Base-by-base conservation (phyloP, 2,797 vertebrate genomes). In the Buphagus erythrorhynchus region DNA sequence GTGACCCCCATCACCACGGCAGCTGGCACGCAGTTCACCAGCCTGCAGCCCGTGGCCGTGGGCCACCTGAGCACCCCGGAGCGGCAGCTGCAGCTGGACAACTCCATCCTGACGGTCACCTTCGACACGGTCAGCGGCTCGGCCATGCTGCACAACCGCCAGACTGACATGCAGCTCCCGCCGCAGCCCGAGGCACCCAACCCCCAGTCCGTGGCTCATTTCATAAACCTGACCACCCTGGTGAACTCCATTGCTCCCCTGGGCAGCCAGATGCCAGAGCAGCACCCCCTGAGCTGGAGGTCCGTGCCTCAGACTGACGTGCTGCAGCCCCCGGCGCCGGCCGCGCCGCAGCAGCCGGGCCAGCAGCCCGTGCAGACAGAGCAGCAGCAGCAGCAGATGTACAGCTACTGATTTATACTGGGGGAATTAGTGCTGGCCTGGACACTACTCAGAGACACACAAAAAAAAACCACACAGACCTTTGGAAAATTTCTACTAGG, bases 41-140 rank as follows among this genome's bases (percentile, higher is more conserved):
- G 97, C 95, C 98, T 99, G 52, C 99, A 99, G 97, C 99, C 99
- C 0, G 99, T 99, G 19, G 98, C 99, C 0, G 98, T 99, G 36
- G 98, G 99, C 52, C 99, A 99, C 94, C 98, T 99, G 81, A 96
- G 98, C 1, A 71, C 98, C 65, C 97, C 98, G 0, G 99, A 99
- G 48, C 98, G 99, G 28, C 98, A 99, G 59, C 97, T 99, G 75
- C 99, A 99, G 33, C 98, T 99, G 88, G 99, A 99, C 98, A 99
- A 98, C 97, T 99, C 99, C 40, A 99, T 99, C 97, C 98, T 99
- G 96, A 99, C 99, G 0, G 99, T 99, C 92, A 99, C 99, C 36
- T 99, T 99, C 11, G 99, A 99, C 95, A 97, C 99, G 0, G 99
- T 99, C 97, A 99, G 99, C 4, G 99, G 99, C 87, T 99, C 99